Base-by-base conservation (phyloP, 2,797 vertebrate species). In the Chanos chanos region DNA sequence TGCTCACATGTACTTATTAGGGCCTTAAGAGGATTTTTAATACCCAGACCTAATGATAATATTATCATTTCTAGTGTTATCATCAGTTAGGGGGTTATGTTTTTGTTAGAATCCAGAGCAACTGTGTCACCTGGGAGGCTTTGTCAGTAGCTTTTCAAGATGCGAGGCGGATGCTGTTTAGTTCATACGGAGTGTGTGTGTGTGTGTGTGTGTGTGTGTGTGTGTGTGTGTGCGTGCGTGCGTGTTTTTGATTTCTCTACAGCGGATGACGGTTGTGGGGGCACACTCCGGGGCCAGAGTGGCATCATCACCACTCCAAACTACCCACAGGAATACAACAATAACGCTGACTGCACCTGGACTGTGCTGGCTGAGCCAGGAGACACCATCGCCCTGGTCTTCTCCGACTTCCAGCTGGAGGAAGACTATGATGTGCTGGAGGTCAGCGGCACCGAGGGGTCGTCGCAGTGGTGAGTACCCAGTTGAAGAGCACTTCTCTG, bases 261-360 rank as follows among this genome's bases (percentile, higher is more conserved):
- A 99, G 97, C 95, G 0, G 94, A 98, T 0, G 95, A 97, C 9
- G 97, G 94, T 4, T 99, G 97, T 4, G 97, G 97, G 0, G 96
- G 97, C 41, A 99, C 96, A 1, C 82, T 99, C 73, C 83, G 96
- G 47, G 97, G 96, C 13, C 96, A 98, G 80, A 99, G 96, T 0
- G 97, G 97, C 36, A 89, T 95, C 75, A 99, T 99, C 84, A 94
- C 91, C 41, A 97, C 93, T 76, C 97, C 95, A 16, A 92, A 95
- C 82, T 99, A 97, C 75, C 97, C 97, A 4, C 80, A 89, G 33
- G 95, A 97, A 77, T 99, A 99, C 10, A 91, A 87, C 79, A 99
- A 98, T 84, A 95, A 98, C 0, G 95, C 94, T 0, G 97, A 99
- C 87, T 99, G 97, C 86, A 99, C 95, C 0, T 99, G 97, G 97